Base-by-base conservation (phyloP, 2,113 vertebrate genomes). In the Gorsachius goisagi region DNA sequence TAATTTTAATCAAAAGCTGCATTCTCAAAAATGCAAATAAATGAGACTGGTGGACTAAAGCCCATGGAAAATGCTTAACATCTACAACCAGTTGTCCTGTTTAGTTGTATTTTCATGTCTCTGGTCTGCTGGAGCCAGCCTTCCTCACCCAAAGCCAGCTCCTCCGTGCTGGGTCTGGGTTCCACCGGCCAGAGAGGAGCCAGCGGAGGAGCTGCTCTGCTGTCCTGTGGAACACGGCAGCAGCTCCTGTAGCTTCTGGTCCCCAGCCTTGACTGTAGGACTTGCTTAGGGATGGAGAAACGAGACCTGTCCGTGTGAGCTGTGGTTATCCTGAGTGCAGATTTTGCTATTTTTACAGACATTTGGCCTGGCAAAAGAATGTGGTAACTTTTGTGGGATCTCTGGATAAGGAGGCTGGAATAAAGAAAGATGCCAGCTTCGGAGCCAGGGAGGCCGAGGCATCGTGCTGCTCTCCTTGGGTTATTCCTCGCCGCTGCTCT, bases 91-190 rank as follows among this genome's bases (percentile, higher is more conserved):
- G 6, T 23, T 62, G 12, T 60, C 28, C 58, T 81, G n/a, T 22
- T 71, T 15, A 26, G 0, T 9, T 59, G 30, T 44, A 4, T 44
- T 85, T 49, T 55, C 11, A 7, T 3, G 33, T 45, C 37, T 39
- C n/a, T 59, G 81, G 12, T 27, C 33, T 30, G 30, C 62, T 89
- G 63, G 33, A 55, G 12, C 27, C 37, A 41, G 15, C 21, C 18
- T 75, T 39, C 50, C 21, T 63, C 44, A 9, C 19, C 71, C 71
- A 14, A n/a, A 16, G 8, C 28, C 49, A 33, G 32, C 16, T 45
- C n/a, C 33, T 68, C 78, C 2, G 1, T 1, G 2, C 37, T 2
- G 4, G 27, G 5, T 44, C 28, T 49, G 0, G 2, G 23, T 71
- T 37, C 58, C 5, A 0, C 16, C 3, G 9, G n/a, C 44, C 1